phyloP scores from a whole-genome alignment of 2,888 invertebrate genomes.

The Diaprepes abbreviatus region DNA sequence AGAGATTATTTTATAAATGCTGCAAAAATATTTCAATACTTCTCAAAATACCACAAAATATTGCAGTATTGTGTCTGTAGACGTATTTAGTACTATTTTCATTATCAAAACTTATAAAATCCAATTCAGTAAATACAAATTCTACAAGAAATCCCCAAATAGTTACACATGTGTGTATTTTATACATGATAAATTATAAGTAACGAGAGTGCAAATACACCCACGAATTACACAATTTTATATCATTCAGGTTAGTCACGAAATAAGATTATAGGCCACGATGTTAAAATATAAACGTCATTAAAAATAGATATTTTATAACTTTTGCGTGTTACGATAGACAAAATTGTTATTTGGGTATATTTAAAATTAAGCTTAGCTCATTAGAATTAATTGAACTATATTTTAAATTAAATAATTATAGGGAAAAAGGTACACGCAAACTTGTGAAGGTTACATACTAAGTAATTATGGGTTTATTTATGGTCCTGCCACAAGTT shows the following conservation, averaged over 20 bases:
- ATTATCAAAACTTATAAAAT: too few relatives aligned
- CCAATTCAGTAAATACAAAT: too few relatives aligned
- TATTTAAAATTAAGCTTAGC: slow-evolving; percentile 3
- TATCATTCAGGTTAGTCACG: slow-evolving; percentile 31
- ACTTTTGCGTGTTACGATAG: slow-evolving; percentile 25
- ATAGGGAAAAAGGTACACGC: slow-evolving; percentile 7
- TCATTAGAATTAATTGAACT: slow-evolving; percentile 22
- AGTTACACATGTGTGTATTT: too few relatives aligned
- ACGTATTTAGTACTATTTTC: too few relatives aligned
- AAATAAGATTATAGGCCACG: slow-evolving; percentile 23
- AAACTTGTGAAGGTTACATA: slow-evolving; percentile 21
- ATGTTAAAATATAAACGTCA: slow-evolving; percentile 33
- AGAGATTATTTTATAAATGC: too few relatives aligned
- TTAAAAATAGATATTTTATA: slow-evolving; percentile 42
- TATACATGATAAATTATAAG: neutral
- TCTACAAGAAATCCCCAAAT: too few relatives aligned
- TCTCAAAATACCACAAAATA: too few relatives aligned
- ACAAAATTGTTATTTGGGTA: slow-evolving; percentile 16
- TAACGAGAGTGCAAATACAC: slow-evolving; percentile 18
- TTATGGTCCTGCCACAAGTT: too few relatives aligned
- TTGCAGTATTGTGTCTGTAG: too few relatives aligned
- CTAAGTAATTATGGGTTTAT: too few relatives aligned
- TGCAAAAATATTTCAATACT: too few relatives aligned
- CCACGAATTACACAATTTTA: slow-evolving; percentile 22
- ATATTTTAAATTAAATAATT: slow-evolving; percentile 20